Conservation (phyloP, 2,797 vertebrate genomes). For the Premnoplex brunnescens region DNA sequence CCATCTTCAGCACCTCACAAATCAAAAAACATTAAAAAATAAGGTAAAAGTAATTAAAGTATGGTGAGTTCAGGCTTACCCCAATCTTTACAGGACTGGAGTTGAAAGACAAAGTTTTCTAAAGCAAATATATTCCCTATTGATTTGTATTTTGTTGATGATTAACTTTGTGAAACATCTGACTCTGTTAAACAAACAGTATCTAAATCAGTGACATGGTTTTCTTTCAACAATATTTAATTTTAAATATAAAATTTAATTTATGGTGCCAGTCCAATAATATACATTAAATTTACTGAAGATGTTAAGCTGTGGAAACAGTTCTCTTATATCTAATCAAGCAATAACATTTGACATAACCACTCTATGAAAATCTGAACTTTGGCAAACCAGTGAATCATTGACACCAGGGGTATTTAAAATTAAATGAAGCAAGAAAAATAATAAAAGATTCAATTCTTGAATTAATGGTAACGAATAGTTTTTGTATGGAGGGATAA, state of each 20-base stretch:
- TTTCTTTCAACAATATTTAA: not conserved
- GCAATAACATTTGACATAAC: not conserved
- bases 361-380: not conserved
- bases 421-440: not conserved
- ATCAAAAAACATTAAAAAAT: not conserved
- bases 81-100: not conserved
- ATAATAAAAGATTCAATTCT: not conserved
- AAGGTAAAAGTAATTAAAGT: not conserved
- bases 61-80: not conserved
- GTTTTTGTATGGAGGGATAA: not conserved
- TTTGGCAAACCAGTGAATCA: not conserved
- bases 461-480: not conserved
- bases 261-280: not conserved
- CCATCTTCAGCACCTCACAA: not conserved
- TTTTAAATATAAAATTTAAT: not conserved
- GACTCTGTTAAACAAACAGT: not conserved
- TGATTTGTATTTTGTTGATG: constrained; percentile 1
- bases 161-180: constrained; percentile 19
- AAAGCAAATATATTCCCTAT: not conserved
- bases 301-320: not conserved
- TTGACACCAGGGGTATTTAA: not conserved
- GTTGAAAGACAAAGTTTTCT: not conserved
- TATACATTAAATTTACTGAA: not conserved
- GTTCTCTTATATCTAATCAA: not conserved
- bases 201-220: not conserved